Conservation (phyloP, 2,797 vertebrate species). For the Coranthus polyacanthus region DNA sequence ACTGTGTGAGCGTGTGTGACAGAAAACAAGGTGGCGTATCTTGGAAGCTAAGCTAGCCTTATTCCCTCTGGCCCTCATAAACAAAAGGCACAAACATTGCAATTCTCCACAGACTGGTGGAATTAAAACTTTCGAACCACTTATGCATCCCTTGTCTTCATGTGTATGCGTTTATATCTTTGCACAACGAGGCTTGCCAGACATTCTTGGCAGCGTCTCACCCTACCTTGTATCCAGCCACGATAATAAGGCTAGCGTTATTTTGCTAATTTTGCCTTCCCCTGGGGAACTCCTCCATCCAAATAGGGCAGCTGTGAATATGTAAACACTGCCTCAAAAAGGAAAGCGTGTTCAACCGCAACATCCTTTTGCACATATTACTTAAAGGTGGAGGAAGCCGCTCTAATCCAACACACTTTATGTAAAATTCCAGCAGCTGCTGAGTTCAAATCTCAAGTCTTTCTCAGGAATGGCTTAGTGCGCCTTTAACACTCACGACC, state of each 20-base stretch:
- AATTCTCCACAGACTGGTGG: conserved; percentile 58
- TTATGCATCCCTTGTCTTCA: conserved; percentile 46
- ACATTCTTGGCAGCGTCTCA: conserved; percentile 45
- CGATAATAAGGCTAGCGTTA: conserved; percentile 43
- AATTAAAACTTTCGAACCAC: conserved; percentile 72
- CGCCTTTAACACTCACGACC: neutral
- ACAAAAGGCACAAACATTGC: conserved; percentile 64
- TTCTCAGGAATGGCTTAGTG: no score
- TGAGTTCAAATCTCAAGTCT: no score
- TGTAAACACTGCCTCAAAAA: conserved; percentile 43
- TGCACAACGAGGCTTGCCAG: conserved; percentile 50
- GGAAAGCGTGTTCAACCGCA: conserved; percentile 14
- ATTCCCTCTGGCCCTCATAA: conserved; percentile 67
- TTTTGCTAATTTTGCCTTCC: conserved; percentile 57
- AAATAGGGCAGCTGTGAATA: conserved; percentile 60
- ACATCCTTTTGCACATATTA: conserved; percentile 9
- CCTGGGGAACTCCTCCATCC: conserved; percentile 43
- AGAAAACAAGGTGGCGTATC: conserved; percentile 70
- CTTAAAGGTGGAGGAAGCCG: conserved; percentile 12
- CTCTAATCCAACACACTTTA: no score
- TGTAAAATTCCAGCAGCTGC: no score
- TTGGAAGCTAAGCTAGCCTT: conserved; percentile 68
- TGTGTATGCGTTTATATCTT: conserved; percentile 41
- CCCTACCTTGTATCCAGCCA: conserved; percentile 52
- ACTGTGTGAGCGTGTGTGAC: conserved; percentile 53